phyloP scores from a whole-genome alignment of 2,113 vertebrate species.

The Oryzias melastigma region DNA sequence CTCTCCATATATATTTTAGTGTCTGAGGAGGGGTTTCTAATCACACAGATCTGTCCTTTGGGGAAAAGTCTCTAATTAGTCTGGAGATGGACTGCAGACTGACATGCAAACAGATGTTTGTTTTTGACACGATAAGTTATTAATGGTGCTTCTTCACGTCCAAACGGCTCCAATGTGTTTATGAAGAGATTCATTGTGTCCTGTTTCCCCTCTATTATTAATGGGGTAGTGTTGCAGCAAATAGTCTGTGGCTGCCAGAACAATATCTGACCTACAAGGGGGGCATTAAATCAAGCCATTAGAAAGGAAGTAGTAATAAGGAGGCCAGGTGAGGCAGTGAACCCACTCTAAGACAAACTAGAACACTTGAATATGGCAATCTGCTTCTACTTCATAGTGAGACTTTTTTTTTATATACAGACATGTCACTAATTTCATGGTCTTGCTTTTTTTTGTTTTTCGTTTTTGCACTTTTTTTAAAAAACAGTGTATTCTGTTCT shows the following conservation, averaged over 20 bases:
- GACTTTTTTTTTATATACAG: too few species aligned
- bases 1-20: slow-evolving; percentile 12
- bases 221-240: slow-evolving; percentile 63
- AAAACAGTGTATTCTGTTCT: too few species aligned
- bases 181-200: slow-evolving; percentile 44
- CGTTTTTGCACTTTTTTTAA: too few species aligned
- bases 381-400: slow-evolving; percentile 31
- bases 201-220: slow-evolving; percentile 75
- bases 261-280: slow-evolving; percentile 71
- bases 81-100: slow-evolving; percentile 37
- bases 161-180: slow-evolving; percentile 58
- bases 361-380: slow-evolving; percentile 3
- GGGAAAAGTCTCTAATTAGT: slow-evolving; percentile 56
- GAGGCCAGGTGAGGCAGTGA: slow-evolving; percentile 55
- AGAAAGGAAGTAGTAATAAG: slow-evolving; percentile 65
- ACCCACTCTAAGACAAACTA: slow-evolving; percentile 59
- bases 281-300: slow-evolving; percentile 75
- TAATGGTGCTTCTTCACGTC: slow-evolving; percentile 53
- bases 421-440: too few species aligned
- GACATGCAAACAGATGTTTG: slow-evolving; percentile 47
- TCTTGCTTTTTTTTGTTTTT: too few species aligned
- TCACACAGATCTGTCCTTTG: slow-evolving; percentile 33
- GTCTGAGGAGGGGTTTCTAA: slow-evolving; percentile 30
- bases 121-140: slow-evolving; percentile 39
- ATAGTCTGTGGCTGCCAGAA: slow-evolving; percentile 65